phyloP scores from a whole-genome alignment of 2,888 invertebrate genomes.

The Caenorhabditis virilis region DNA sequence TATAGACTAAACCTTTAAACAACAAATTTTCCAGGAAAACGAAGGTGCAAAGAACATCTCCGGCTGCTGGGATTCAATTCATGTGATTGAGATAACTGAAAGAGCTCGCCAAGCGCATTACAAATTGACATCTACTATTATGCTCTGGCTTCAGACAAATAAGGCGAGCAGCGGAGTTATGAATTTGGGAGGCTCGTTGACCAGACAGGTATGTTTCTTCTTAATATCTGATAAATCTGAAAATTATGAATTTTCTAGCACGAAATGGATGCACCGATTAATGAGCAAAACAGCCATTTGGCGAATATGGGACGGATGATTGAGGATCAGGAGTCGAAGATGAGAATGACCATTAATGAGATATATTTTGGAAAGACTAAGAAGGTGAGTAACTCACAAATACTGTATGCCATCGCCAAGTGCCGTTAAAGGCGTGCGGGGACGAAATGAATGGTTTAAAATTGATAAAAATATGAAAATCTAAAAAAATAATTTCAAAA shows the following conservation, averaged over 20 bases:
- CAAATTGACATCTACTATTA: conserved; percentile 96
- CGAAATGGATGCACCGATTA: conserved; percentile 87
- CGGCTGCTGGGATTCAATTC: conserved; percentile 99
- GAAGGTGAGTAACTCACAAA: conserved; percentile 32
- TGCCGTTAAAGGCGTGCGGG: too few species aligned
- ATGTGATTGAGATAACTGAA: conserved; percentile 90
- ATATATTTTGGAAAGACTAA: conserved; percentile 97
- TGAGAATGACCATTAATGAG: conserved; percentile 93
- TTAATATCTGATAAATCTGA: too few species aligned
- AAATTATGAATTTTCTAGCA: conserved; percentile 74
- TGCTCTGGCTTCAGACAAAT: conserved; percentile 95
- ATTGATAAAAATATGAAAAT: too few species aligned
- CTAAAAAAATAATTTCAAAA: too few species aligned
- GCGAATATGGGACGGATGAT: conserved; percentile 98
- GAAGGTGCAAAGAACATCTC: conserved; percentile 97
- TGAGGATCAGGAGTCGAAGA: conserved; percentile 99
- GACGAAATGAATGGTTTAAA: too few species aligned
- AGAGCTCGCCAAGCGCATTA: conserved; percentile 73
- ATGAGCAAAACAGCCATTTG: conserved; percentile 92
- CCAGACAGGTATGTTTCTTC: conserved; percentile 80
- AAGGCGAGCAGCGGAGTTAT: conserved; percentile 92
- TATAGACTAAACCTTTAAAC: not conserved
- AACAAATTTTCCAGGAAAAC: conserved; percentile 74
- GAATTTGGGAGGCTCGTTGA: conserved; percentile 97
- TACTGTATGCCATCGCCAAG: too few species aligned